These are phyloP conservation scores for Microcebus murinus DNA, from an alignment of 2,113 vertebrate species.

Conservation along the genomic window DNA sequence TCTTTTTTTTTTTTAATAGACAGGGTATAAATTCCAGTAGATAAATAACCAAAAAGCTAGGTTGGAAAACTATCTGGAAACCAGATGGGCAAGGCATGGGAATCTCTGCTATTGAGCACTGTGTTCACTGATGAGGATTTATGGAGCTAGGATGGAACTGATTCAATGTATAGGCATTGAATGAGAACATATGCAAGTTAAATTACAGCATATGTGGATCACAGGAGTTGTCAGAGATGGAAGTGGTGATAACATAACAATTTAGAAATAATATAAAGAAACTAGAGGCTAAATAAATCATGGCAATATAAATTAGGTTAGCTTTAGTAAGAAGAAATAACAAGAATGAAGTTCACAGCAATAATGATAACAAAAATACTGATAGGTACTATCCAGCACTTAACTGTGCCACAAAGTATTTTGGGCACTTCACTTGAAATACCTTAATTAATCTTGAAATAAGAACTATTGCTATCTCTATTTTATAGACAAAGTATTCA, in stretches of 20 bases:
- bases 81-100: conserved; percentile 60
- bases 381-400: background rate
- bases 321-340: conserved; percentile 1
- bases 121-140: conserved; percentile 67
- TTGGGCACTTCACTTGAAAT: background rate
- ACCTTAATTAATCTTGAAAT: background rate
- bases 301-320: conserved; percentile 5
- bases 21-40: conserved; percentile 38
- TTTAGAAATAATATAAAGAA: conserved; percentile 68
- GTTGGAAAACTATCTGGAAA: conserved; percentile 49
- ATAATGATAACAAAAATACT: background rate
- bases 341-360: background rate
- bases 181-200: conserved; percentile 75
- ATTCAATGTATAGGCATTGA: conserved; percentile 67
- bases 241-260: conserved; percentile 68
- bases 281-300: conserved; percentile 57
- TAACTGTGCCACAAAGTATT: background rate
- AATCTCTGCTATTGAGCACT: conserved; percentile 62
- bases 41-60: conserved; percentile 44
- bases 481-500: background rate
- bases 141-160: conserved; percentile 40
- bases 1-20: conserved; percentile 17
- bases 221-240: conserved; percentile 59
- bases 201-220: conserved; percentile 69
- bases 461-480: background rate